Evolutionary conservation across 2,888 invertebrate genomes (phyloP).

Genomic region (Chymomyza procnemis): DNA sequence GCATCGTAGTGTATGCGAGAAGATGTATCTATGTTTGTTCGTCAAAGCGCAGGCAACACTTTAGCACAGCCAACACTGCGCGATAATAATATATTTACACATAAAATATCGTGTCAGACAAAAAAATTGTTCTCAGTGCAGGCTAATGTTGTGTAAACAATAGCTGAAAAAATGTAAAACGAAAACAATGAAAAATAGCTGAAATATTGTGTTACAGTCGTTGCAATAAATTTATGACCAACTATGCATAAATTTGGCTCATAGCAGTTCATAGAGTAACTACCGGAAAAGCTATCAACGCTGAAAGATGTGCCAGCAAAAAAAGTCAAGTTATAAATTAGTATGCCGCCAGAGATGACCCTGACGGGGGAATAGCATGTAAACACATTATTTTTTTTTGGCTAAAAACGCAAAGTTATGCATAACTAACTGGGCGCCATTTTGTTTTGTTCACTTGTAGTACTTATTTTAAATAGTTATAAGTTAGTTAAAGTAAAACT

Average conservation of each 20-base stretch:
- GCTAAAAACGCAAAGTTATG: no score
- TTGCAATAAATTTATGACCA: constrained; percentile 1
- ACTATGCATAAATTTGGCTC: background rate
- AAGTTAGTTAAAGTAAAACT: no score
- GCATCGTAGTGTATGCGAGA: background rate
- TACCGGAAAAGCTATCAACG: background rate
- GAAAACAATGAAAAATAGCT: background rate
- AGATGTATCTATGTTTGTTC: background rate
- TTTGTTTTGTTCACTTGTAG: no score
- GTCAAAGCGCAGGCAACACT: background rate
- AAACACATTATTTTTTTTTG: no score
- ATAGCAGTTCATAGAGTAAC: background rate
- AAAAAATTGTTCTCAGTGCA: background rate
- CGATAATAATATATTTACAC: background rate
- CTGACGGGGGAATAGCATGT: no score
- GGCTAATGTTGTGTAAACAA: constrained; percentile 2
- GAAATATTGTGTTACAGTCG: background rate
- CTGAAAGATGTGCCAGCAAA: background rate
- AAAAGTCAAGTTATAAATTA: no score
- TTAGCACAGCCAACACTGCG: background rate
- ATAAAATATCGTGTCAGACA: background rate
- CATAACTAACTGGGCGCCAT: no score
- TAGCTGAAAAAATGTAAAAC: background rate
- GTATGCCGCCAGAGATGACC: no score
- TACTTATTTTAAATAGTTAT: no score